Evolutionary conservation across 2,888 invertebrate species (phyloP), one percentile per base, ranked within the genome.

Genomic region (Lepidonotus clava): DNA sequence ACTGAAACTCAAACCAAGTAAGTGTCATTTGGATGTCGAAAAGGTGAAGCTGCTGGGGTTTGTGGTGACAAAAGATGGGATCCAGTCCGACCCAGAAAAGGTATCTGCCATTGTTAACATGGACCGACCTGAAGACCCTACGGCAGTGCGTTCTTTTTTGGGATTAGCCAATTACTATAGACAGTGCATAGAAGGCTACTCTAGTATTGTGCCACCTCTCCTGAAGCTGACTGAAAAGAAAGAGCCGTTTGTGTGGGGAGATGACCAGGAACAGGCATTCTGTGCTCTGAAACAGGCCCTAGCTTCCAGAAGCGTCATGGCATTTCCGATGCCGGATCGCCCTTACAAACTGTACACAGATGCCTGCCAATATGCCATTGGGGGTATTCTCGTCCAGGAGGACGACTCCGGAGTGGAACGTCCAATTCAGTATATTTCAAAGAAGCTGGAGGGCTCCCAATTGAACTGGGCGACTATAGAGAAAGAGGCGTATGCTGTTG

Each of bases 61-160:
- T 38, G 61, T 85, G 8, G 77, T 88, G 1, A 76, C 21, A 36
- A 67, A 32, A 32, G 40, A 88, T 4, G 88, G 88, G 14, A 87
- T 89, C 0, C 11, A 88, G 18, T 36, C 87, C n/a, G 86, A 88
- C 83, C 86, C 87, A 2, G 88, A 87, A 11, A 88, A 88, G 80
- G 56, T 86, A 5, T 18, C 24, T 14, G 86, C 84, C 0, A 88
- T 88, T n/a, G 5, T 2, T 21, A 46, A 88, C 24, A 34, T 83
- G 38, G 18, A 18, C 5, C 14, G 83, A 28, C 87, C 87, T 41
- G 66, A 28, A 24, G 21, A 28, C 86, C 53, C 86, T 28, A 77
- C 34, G 46, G 67, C 36, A n/a, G 66, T 87, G 8, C 24, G 85
- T 2, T 46, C 38, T 1, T 87, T 87, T 46, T 28, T 87, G 28